These are phyloP conservation scores for Argynnis bischoffii DNA, from an alignment of 2,888 invertebrate genomes.

Conservation along the genomic window DNA sequence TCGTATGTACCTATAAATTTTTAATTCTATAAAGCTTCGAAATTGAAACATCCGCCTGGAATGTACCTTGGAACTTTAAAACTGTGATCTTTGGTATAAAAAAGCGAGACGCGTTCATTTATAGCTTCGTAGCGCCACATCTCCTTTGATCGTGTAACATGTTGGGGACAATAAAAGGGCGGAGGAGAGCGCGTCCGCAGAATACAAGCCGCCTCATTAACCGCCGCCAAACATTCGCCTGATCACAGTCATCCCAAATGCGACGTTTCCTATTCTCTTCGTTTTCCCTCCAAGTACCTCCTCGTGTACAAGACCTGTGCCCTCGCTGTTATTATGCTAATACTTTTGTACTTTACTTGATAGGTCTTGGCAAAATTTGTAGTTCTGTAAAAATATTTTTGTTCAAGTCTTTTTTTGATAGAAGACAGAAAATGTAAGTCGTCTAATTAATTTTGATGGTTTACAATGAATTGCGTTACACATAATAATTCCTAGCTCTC, in stretches of 20 bases:
- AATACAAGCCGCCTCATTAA: slow-evolving; percentile 49
- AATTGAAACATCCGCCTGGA: not conserved
- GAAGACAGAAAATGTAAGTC: too few species aligned
- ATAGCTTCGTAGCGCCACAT: not conserved
- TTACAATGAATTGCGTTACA: too few species aligned
- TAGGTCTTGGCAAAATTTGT: too few species aligned
- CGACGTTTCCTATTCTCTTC: slow-evolving; percentile 11
- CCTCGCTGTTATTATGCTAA: slow-evolving; percentile 7
- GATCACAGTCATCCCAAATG: slow-evolving; percentile 14
- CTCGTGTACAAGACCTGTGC: not conserved
- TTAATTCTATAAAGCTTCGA: too few species aligned
- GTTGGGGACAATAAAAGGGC: slow-evolving; percentile 38
- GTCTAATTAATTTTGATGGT: too few species aligned
- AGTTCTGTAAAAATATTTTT: too few species aligned
- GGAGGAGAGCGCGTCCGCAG: slow-evolving; percentile 36
- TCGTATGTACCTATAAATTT: too few species aligned
- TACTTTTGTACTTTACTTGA: not conserved
- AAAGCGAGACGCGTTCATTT: slow-evolving; percentile 7
- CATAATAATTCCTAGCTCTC: too few species aligned
- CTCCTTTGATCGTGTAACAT: slow-evolving; percentile 23
- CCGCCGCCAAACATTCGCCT: slow-evolving; percentile 21
- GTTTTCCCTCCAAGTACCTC: not conserved
- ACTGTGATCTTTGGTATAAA: slow-evolving; percentile 3
- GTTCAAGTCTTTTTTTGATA: too few species aligned
- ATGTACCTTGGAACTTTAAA: not conserved